These are phyloP conservation scores for Macrotis lagotis DNA, from an alignment of 2,113 vertebrate species.

Conservation along the genomic window DNA sequence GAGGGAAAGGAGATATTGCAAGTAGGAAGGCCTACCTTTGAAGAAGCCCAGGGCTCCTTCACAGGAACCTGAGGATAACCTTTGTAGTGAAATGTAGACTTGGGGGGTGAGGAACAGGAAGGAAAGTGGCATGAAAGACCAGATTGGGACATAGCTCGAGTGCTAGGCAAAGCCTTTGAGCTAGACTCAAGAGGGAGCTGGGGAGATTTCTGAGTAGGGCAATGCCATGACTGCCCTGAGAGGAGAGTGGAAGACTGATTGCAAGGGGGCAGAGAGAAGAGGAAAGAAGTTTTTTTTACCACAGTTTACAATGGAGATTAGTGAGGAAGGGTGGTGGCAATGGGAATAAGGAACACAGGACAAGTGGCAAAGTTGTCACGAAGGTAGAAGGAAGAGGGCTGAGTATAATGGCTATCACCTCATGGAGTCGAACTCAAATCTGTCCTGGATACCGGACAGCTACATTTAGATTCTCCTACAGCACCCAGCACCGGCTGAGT, in stretches of 20 bases:
- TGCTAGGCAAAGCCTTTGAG: background rate
- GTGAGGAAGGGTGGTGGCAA: background rate
- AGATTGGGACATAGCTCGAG: background rate
- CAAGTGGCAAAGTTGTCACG: background rate
- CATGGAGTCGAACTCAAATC: background rate
- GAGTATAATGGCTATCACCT: background rate
- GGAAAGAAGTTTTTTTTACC: background rate
- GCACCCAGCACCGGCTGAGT: slow-evolving; percentile 1
- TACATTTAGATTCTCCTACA: background rate
- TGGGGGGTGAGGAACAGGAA: background rate
- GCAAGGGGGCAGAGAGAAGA: background rate
- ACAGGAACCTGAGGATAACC: background rate
- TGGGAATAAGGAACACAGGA: background rate
- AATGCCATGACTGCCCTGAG: background rate
- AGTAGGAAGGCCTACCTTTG: no score
- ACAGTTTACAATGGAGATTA: background rate
- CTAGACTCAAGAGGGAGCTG: background rate
- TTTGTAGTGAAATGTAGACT: background rate
- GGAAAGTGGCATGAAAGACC: background rate
- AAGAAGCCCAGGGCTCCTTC: no score
- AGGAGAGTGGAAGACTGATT: background rate
- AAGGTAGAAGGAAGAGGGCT: background rate
- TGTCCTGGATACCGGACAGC: background rate
- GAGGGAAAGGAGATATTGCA: background rate
- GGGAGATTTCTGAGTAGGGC: background rate